Base-by-base conservation (phyloP, 2,888 invertebrate species). In the Drosophila anomalata region DNA sequence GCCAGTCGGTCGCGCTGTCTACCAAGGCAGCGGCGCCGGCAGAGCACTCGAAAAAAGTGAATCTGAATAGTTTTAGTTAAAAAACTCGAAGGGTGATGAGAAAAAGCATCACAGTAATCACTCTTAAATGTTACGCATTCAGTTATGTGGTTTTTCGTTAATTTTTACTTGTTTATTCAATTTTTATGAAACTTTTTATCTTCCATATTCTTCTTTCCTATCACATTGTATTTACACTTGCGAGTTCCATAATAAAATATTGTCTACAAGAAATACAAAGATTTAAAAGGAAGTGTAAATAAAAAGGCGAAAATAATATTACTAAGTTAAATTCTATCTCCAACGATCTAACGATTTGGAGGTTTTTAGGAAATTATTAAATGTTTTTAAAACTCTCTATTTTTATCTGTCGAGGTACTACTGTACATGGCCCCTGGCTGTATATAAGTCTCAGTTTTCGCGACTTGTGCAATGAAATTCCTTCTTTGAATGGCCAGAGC, bases 401-500 rank as follows among this genome's bases (percentile, higher is more conserved):
- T n/a, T 60, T 46, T 20, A 17, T 44, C 44, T 60, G 4, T n/a
- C 14, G n/a, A 44, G 31, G 7, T 26, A 20, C 14, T 42, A 61
- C 61, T 60, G 60, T 60, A 36, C 46, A 22, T 5, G 36, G 36
- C 36, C n/a, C 33, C 41, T 22, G 8, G 9, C 29, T 48, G 24
- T 54, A 8, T 54, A 20, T 2, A 31, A 47, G 42, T 47, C 47
- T 41, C 74, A 46, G 29, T 59, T 31, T 9, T 36, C 52, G 36
- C 33, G 29, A 33, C 54, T 73, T 57, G 51, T 44, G 48, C 52
- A 67, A 50, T 71, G 57, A 29, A 66, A 48, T 66, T 67, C 55
- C 73, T 54, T 51, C 46, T 62, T 56, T 67, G 59, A 50, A 70
- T 73, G 53, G 57, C 51, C 53, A 47, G 63, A 60, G 59, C 53